Percentiles rank a stretch among this genome's conserved stretches.
Conservation (phyloP, 2,113 vertebrate species). For the Odobenus rosmarus region DNA sequence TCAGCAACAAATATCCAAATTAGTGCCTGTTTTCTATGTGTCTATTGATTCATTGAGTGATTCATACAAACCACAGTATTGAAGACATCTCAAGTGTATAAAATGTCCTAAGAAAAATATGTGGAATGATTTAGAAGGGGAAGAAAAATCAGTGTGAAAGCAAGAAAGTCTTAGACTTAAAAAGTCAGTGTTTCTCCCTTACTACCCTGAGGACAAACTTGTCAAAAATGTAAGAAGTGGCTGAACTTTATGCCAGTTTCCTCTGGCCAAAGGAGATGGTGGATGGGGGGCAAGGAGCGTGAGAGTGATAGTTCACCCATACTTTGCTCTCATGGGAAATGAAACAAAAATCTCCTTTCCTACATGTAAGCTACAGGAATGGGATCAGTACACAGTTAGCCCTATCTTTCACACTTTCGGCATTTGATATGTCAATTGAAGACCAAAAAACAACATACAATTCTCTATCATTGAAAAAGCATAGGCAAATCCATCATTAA, state of each 20-base stretch:
- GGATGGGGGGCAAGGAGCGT: neutral
- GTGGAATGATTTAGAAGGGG: neutral
- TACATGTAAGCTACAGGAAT: neutral
- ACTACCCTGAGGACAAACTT: neutral
- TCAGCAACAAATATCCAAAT: neutral
- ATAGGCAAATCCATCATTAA: neutral
- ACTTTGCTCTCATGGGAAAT: neutral
- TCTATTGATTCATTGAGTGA: neutral
- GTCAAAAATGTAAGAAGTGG: neutral
- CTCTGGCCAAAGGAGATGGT: neutral
- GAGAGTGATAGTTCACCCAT: rapidly evolving
- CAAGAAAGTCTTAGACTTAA: neutral
- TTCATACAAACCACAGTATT: neutral
- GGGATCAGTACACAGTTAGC: neutral
- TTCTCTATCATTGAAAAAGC: neutral
- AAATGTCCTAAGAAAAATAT: neutral
- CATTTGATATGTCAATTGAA: neutral
- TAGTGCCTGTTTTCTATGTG: neutral
- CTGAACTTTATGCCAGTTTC: neutral
- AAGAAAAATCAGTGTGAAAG: neutral
- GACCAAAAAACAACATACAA: neutral
- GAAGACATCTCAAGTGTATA: neutral
- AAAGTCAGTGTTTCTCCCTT: neutral
- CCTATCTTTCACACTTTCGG: neutral
- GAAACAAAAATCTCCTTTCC: neutral